Evolutionary conservation across 2,797 vertebrate species (phyloP), one percentile per base, ranked within the genome.

Genomic region (Danio aesculapii): DNA sequence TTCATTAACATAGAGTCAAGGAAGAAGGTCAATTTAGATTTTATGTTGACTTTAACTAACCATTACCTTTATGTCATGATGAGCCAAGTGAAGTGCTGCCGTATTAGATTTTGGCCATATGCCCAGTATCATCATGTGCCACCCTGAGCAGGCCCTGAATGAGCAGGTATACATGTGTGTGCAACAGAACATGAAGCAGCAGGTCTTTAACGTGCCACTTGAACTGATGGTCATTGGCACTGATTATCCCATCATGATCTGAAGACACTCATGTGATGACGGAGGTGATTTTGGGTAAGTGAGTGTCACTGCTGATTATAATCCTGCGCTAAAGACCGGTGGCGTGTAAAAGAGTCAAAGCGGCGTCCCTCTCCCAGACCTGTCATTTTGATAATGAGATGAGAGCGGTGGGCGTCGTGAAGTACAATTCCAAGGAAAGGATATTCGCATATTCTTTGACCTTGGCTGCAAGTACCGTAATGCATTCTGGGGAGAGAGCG

Each of bases 381-480:
- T 82, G 62, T 85, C 77, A 87, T 84, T 81, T 79, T 68, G 57
- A 83, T 81, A 85, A 84, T 67, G 72, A 71, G 81, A 83, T 82
- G 75, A 84, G 64, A 79, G 80, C 43, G 12, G 69, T 81, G 78
- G 78, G 70, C 21, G 50, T 73, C 61, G 49, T 64, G 69, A 80
- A 58, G 76, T 61, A 63, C 55, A 44, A 73, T 19, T 57, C 55
- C 71, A 62, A 74, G 59, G 72, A 68, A 62, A 79, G 13, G 41
- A 71, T 66, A 83, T 57, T 74, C 6, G 8, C 58, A 70, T 19
- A 46, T 66, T 62, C 66, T 81, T 41, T 72, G 77, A 75, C 77
- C 72, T 84, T 85, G 73, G 75, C 75, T 64, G 58, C 66, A 76
- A 53, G 52, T 19, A 14, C 41, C 19, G 41, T 81, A 66, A 81